phyloP scores from a whole-genome alignment of 2,888 invertebrate species.

The Chrysolina americana region DNA sequence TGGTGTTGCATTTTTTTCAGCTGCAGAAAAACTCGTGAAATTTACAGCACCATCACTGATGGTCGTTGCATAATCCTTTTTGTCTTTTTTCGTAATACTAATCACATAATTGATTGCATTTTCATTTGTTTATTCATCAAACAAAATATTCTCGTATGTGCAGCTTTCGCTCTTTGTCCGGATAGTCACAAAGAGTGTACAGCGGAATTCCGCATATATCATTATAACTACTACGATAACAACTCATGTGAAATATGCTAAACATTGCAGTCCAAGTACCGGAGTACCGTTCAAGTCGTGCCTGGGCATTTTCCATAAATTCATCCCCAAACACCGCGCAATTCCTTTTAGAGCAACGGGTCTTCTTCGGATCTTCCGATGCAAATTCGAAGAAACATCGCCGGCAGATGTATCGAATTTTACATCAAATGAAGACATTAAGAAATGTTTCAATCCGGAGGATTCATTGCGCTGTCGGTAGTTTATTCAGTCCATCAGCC shows the following conservation, averaged over 20 bases:
- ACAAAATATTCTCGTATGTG: background rate
- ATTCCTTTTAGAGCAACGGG: constrained; percentile 18
- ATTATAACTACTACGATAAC: constrained; percentile 13
- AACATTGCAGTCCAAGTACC: constrained; percentile 11
- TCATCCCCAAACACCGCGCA: constrained; percentile 17
- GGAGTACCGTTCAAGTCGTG: constrained; percentile 19
- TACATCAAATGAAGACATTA: constrained; percentile 56
- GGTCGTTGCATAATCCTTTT: too few relatives aligned
- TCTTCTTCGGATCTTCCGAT: constrained; percentile 6
- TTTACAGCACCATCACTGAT: too few relatives aligned
- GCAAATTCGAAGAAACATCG: constrained; percentile 20
- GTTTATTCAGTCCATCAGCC: constrained; percentile 49
- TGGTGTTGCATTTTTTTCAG: too few relatives aligned
- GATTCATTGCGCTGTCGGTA: constrained; percentile 42
- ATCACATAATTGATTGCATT: background rate
- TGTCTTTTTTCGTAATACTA: background rate
- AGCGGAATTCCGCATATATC: constrained; percentile 8
- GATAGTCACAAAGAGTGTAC: background rate
- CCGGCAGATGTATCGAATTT: constrained; percentile 32
- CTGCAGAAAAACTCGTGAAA: too few relatives aligned
- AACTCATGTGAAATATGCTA: constrained; percentile 14
- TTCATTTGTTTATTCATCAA: too few relatives aligned
- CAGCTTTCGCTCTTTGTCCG: constrained; percentile 1
- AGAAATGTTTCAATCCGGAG: constrained; percentile 46
- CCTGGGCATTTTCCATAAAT: constrained; percentile 21